Evolutionary conservation across 2,888 invertebrate genomes (phyloP), one percentile per base, ranked within the genome.

Genomic region (Incurvaria masculella): DNA sequence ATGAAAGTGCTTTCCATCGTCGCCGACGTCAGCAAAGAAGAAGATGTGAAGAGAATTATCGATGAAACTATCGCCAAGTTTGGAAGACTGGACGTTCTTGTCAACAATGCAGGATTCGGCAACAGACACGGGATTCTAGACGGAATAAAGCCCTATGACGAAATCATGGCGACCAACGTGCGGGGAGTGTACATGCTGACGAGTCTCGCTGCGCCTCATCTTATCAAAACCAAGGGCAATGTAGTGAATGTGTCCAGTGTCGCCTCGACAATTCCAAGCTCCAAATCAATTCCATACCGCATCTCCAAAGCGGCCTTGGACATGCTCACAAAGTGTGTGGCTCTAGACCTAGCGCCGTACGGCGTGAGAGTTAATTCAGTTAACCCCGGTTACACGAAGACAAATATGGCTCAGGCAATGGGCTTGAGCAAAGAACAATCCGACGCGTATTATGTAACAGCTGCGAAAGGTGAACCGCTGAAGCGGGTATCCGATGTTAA

Each of bases 181-280:
- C 83, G 93, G 56, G 80, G 88, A 2, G 72, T 88, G 42, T 90
- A 88, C 62, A 81, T 87, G 41, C 68, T 96, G 54, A 94, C 92
- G 1, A 88, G 87, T 79, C 65, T 94, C 52, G 89, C 89, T 45
- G 86, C 89, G 1, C 95, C 95, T 2, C 82, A 94, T 70, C 78
- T 97, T 26, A 81, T 90, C 14, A 79, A 85, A 67, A 81, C 85
- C 0, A 88, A 90, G 66, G 94, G 94, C 20, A 90, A 84, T 56
- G 85, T 95, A 55, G 92, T 97, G 0, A 97, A 97, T 66, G 89
- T 97, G 1, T 96, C 96, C 17, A 95, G 95, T 66, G 91, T 96
- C 3, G 89, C 88, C 59, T 96, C 11, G 14, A 33, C 8, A 33
- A 8, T 33, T 14, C 68, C 61, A 55, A 71, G 66, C 51, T 4